These are phyloP conservation scores for Amphibalanus amphitrite DNA, from an alignment of 1,140 invertebrate species.

Conservation along the genomic window DNA sequence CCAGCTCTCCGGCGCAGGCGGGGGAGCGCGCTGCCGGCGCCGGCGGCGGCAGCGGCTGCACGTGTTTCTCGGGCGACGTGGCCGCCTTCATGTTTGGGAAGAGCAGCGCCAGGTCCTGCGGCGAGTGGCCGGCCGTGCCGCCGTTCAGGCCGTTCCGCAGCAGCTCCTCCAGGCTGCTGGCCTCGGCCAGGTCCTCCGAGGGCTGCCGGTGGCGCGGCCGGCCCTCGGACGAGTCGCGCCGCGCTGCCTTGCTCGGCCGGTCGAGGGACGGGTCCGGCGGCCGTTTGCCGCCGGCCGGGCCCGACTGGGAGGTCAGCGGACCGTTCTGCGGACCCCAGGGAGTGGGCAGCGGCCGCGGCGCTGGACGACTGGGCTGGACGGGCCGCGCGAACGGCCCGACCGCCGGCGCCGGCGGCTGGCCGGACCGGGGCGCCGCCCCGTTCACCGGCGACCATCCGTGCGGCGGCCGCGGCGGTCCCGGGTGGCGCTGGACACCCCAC, in stretches of 20 bases:
- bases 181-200: not conserved
- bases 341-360: not conserved
- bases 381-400: not conserved
- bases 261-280: not conserved
- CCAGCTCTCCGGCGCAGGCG: not conserved
- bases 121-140: not conserved
- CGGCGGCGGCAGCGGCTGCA: not conserved
- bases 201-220: not conserved
- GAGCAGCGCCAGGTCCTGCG: not conserved
- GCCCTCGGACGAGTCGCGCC: not conserved
- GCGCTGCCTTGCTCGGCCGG: not conserved
- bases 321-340: not conserved
- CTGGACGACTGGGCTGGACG: not conserved
- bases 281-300: not conserved
- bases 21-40: not conserved
- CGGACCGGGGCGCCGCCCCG: too few relatives aligned
- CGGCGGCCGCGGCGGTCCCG: too few relatives aligned
- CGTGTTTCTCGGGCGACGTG: not conserved
- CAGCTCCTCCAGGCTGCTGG: not conserved
- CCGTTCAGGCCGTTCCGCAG: not conserved
- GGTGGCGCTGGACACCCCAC: too few relatives aligned
- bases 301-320: not conserved
- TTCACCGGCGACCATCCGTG: not conserved
- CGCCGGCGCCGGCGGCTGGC: not conserved
- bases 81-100: constrained; percentile 4